phyloP scores from a whole-genome alignment of 2,113 vertebrate species.

The Calonectris borealis region DNA sequence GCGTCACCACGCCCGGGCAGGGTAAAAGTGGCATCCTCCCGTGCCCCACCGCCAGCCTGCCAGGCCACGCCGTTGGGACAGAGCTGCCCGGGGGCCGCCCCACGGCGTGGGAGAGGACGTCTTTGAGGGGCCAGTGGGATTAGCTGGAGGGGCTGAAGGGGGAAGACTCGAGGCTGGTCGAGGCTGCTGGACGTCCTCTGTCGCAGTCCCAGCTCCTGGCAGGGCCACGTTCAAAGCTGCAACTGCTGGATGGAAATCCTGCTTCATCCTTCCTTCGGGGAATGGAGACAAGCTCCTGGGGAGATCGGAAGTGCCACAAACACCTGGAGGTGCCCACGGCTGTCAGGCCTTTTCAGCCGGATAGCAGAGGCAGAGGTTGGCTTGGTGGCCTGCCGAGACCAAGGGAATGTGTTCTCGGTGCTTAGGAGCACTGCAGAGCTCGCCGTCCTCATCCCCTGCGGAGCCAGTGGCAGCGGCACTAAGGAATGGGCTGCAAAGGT shows the following conservation, averaged over 20 bases:
- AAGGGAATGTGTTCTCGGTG: accelerated
- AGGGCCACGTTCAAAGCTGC: neutral
- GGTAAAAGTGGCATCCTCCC: neutral
- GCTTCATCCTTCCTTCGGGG: neutral
- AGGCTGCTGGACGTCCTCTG: neutral
- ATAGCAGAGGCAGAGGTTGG: neutral
- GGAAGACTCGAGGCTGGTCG: accelerated
- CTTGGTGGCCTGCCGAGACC: neutral
- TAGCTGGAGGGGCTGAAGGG: neutral
- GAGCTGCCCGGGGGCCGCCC: too few species aligned
- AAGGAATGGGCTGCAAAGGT: neutral
- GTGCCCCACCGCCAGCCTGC: neutral
- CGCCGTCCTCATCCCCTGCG: accelerated
- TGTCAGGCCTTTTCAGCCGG: neutral
- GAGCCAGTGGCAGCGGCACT: neutral
- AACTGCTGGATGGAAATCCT: neutral
- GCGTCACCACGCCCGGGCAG: neutral
- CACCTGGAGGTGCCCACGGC: neutral
- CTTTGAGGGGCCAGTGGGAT: neutral
- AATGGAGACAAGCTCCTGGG: neutral
- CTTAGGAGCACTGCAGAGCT: neutral
- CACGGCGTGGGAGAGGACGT: neutral
- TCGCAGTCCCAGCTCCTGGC: neutral
- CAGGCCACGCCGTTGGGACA: neutral
- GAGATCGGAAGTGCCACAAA: neutral